Evolutionary conservation across 2,113 vertebrate genomes (phyloP).

Genomic region (Equus przewalskii): DNA sequence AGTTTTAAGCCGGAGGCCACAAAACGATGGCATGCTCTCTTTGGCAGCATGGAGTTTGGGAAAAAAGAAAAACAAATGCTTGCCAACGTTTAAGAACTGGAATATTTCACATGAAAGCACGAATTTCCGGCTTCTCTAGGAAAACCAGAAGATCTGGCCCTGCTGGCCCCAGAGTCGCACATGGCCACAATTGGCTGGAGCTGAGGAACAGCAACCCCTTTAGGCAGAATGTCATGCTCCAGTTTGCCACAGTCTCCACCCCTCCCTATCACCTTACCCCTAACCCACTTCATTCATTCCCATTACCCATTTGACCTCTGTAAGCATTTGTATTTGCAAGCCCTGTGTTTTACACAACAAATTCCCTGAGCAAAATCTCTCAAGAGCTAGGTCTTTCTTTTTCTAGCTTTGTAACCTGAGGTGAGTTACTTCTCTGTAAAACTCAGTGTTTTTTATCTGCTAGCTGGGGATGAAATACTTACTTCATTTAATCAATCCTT

Average conservation of each 20-base stretch:
- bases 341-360: background rate
- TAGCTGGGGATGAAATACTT: background rate
- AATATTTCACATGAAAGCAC: background rate
- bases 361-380: background rate
- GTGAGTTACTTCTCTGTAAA: background rate
- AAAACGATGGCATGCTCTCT: background rate
- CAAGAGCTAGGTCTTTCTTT: background rate
- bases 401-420: background rate
- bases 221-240: background rate
- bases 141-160: background rate
- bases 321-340: background rate
- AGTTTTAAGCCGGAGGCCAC: constrained; percentile 2
- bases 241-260: background rate
- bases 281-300: background rate
- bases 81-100: constrained; percentile 16
- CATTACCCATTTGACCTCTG: background rate
- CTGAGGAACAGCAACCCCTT: background rate
- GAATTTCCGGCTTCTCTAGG: background rate
- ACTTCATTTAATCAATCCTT: background rate
- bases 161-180: background rate
- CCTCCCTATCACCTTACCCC: background rate
- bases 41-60: constrained; percentile 1
- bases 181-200: background rate
- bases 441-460: background rate
- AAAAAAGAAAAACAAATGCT: background rate